Evolutionary conservation across 2,888 invertebrate genomes (phyloP).

Genomic region (Dione vanillae): DNA sequence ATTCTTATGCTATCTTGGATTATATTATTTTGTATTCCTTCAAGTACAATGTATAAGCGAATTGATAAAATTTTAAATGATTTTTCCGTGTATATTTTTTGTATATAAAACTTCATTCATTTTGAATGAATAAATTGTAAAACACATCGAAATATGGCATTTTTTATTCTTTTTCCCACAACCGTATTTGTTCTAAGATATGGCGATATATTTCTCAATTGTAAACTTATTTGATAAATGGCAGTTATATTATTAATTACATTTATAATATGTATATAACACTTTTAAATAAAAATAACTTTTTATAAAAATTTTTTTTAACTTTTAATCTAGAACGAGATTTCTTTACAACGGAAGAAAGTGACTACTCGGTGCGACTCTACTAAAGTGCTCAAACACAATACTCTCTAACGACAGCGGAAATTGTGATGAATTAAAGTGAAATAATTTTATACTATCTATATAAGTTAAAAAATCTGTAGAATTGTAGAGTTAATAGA

Average conservation of each 20-base stretch:
- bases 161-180: slow-evolving; percentile 3
- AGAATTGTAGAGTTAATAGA: neutral
- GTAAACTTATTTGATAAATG: slow-evolving; percentile 14
- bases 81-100: no score
- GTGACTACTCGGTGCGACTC: neutral
- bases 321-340: slow-evolving; percentile 6
- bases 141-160: neutral
- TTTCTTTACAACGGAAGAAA: slow-evolving; percentile 3
- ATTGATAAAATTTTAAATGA: no score
- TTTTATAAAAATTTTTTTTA: neutral
- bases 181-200: slow-evolving; percentile 5
- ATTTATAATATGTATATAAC: slow-evolving; percentile 2
- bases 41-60: neutral
- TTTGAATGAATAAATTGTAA: neutral
- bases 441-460: no score
- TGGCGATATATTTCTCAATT: slow-evolving; percentile 7
- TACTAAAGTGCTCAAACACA: neutral
- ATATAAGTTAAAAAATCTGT: neutral
- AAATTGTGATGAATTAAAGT: no score
- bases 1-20: slow-evolving; percentile 2
- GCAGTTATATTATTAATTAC: slow-evolving; percentile 7
- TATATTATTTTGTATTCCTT: neutral
- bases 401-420: neutral
- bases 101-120: no score
- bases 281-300: slow-evolving; percentile 1